phyloP scores from a whole-genome alignment of 2,113 vertebrate genomes.

The Astatoreochromis straeleni region DNA sequence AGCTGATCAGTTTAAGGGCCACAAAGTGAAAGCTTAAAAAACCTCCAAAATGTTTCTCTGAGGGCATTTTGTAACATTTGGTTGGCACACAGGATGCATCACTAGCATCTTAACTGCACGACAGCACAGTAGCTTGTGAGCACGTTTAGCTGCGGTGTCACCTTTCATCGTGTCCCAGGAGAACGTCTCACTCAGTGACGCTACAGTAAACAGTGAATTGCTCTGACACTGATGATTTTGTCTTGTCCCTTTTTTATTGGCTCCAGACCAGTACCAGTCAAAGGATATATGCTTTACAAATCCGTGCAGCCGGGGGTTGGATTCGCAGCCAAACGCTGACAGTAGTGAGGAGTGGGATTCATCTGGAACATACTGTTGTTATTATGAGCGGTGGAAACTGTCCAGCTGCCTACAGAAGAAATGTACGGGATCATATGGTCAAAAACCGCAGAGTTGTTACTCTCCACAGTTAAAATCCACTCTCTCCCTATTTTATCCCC shows the following conservation, averaged over 20 bases:
- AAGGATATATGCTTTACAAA: slow-evolving; percentile 31
- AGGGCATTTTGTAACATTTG: neutral
- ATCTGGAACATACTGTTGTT: slow-evolving; percentile 60
- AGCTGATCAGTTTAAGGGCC: neutral
- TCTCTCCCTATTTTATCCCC: neutral
- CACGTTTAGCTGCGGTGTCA: neutral
- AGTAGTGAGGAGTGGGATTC: slow-evolving; percentile 35
- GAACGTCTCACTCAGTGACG: neutral
- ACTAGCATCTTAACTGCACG: neutral
- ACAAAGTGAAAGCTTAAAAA: neutral
- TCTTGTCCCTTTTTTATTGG: slow-evolving; percentile 25
- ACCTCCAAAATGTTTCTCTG: neutral
- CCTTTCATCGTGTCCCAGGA: neutral
- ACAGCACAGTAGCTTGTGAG: neutral
- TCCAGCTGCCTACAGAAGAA: slow-evolving; percentile 57
- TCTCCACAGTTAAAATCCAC: slow-evolving; percentile 25
- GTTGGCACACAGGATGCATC: neutral
- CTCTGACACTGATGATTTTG: slow-evolving; percentile 31
- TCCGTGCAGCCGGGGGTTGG: neutral
- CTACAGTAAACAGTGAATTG: neutral
- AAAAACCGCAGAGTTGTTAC: slow-evolving; percentile 36
- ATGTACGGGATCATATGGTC: slow-evolving; percentile 30
- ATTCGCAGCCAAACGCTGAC: slow-evolving; percentile 24
- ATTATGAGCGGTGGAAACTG: slow-evolving; percentile 48
- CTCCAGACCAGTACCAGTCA: slow-evolving; percentile 26